Conservation (phyloP, 2,888 invertebrate genomes). For the Andrena flavipes region DNA sequence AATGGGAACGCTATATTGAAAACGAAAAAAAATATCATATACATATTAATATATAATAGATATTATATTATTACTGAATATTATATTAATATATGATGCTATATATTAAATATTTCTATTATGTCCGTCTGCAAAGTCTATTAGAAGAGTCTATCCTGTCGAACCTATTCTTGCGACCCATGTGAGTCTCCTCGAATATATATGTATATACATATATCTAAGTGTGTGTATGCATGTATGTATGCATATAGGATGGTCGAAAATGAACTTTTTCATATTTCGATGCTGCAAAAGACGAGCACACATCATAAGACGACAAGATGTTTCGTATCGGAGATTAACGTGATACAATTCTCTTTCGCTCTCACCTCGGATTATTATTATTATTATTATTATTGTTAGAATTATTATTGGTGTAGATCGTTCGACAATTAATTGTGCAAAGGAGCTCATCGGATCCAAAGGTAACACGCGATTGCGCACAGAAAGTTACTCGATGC, state of each 20-base stretch:
- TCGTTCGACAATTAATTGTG: conserved; percentile 40
- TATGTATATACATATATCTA: conserved; percentile 67
- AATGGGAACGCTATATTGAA: conserved; percentile 69
- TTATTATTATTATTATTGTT: conserved; percentile 53
- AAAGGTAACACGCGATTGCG: conserved; percentile 39
- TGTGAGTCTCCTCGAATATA: conserved; percentile 71
- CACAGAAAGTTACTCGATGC: conserved; percentile 10
- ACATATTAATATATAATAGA: conserved; percentile 76
- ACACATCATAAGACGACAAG: conserved; percentile 28
- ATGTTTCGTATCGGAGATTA: conserved; percentile 14
- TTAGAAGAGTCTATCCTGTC: conserved; percentile 83
- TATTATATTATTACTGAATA: conserved; percentile 79
- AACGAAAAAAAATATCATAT: conserved; percentile 74
- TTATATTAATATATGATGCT: conserved; percentile 78
- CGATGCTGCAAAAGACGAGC: conserved; percentile 45
- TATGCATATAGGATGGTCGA: conserved; percentile 62
- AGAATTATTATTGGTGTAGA: conserved; percentile 41
- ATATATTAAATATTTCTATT: conserved; percentile 83
- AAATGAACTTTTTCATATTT: conserved; percentile 54
- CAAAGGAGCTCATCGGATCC: conserved; percentile 47
- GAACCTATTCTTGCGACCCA: conserved; percentile 74
- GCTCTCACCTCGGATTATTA: conserved; percentile 35
- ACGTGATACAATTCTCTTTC: conserved; percentile 19
- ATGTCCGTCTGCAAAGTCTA: conserved; percentile 85
- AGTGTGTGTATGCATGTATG: conserved; percentile 67